Conservation (phyloP, 2,888 invertebrate genomes). For the Seira musarum region DNA sequence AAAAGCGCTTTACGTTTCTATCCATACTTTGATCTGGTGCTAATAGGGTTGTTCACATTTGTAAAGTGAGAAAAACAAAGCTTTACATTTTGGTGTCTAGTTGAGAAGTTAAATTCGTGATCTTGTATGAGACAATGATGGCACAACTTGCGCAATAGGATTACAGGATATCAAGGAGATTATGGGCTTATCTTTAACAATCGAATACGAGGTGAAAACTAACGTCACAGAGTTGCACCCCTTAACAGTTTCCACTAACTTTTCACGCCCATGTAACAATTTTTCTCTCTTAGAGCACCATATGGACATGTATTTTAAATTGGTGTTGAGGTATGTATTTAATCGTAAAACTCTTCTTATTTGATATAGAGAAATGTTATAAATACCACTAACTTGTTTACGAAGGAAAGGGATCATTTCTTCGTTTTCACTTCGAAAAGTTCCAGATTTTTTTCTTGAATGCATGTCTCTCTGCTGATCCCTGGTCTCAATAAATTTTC, state of each 20-base stretch:
- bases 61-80: too few species aligned
- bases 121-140: conserved; percentile 17
- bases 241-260: background rate
- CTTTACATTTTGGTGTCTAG: too few species aligned
- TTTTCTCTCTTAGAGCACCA: conserved; percentile 5
- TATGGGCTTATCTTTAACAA: conserved; percentile 45
- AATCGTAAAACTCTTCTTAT: too few species aligned
- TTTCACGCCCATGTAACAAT: background rate
- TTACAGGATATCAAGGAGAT: conserved; percentile 52
- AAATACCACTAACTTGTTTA: too few species aligned
- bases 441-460: background rate
- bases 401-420: background rate
- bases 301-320: conserved; percentile 19
- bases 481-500: conserved; percentile 67
- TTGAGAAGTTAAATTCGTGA: too few species aligned
- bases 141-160: conserved; percentile 48
- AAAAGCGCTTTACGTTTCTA: too few species aligned
- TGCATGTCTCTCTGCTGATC: conserved; percentile 38
- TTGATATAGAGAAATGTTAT: too few species aligned
- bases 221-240: conserved; percentile 25
- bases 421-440: background rate
- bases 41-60: too few species aligned
- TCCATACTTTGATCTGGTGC: too few species aligned
- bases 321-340: too few species aligned
- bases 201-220: conserved; percentile 44